phyloP scores from a whole-genome alignment of 2,113 vertebrate species.

The Phalacrocorax carbo region DNA sequence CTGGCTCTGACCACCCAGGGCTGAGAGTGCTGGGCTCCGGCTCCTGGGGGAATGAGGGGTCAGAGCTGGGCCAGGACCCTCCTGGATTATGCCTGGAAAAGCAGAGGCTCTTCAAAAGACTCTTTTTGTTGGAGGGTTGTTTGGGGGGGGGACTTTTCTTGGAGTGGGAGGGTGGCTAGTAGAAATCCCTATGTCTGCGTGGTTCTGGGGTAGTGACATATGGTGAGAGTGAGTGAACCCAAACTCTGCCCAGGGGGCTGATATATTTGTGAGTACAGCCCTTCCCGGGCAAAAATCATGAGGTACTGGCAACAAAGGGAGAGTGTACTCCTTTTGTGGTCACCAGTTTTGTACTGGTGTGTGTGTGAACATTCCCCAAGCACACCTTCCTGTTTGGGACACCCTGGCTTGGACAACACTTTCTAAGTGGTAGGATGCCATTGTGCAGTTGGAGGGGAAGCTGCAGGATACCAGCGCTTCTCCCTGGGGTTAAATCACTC shows the following conservation, averaged over 20 bases:
- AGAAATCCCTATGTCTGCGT: accelerated
- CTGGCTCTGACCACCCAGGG: background rate
- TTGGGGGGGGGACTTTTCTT: background rate
- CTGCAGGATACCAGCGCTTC: background rate
- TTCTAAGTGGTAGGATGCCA: background rate
- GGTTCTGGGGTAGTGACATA: accelerated
- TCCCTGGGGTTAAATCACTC: background rate
- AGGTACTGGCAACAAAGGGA: background rate
- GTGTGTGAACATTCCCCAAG: background rate
- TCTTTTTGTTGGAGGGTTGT: background rate
- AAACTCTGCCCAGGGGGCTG: background rate
- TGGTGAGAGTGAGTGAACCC: background rate
- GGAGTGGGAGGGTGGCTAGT: background rate
- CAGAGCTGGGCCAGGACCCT: background rate
- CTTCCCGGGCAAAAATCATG: background rate
- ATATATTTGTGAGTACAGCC: background rate
- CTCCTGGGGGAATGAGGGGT: background rate
- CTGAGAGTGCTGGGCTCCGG: background rate
- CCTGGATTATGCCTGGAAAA: background rate
- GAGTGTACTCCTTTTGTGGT: background rate
- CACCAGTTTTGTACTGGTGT: background rate
- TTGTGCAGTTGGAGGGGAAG: background rate
- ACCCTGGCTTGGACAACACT: background rate
- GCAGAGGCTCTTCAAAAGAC: background rate
- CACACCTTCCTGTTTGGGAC: background rate